Base-by-base conservation (phyloP, 1,140 invertebrate species). In the Fopius arisanus region DNA sequence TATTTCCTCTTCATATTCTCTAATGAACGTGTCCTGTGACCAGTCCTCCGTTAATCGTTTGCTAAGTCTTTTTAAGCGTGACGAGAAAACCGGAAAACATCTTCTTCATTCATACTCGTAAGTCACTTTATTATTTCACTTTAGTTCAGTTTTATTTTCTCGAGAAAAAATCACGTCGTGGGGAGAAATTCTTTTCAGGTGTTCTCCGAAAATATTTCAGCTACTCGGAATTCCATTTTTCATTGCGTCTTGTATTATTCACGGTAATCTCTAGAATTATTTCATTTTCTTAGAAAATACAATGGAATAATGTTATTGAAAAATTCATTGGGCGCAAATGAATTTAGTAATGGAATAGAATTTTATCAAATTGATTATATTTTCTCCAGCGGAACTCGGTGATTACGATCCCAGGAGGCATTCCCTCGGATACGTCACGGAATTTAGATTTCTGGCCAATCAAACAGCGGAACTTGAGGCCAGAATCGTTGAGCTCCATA, bases 401-500 rank as follows among this genome's bases (percentile, higher is more conserved):
- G 98, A 99, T 89, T 99, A 96, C 88, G 97, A 99, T 88, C 92
- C 93, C 23, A 89, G 95, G 71, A 89, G 95, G 26, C 98, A 99
- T 86, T 93, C 93, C 2, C 91, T 93, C 10, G 96, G 96, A 21
- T 98, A 98, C 84, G 94, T 99, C 29, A 98, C 97, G 1, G 97
- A 99, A 91, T 99, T 99, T 89, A 92, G 96, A 67, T 96, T 99
- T 85, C 90, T 98, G 70, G 92, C 96, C 19, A 96, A 97, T 87
- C 97, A 99, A 88, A 96, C 95, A 31, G 92, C 95, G 40, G 95
- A 97, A 81, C 89, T 99, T 78, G 97, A 99, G 87, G 89, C 92
- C 21, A 91, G 92, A 76, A 96, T 98, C 77, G 92, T 94, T 29
- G 96, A 98, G 82, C 90, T 97, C 74, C 98, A 97, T 85, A 94